Evolutionary conservation across 2,797 vertebrate species (phyloP).

Genomic region (Esox masquinongy): DNA sequence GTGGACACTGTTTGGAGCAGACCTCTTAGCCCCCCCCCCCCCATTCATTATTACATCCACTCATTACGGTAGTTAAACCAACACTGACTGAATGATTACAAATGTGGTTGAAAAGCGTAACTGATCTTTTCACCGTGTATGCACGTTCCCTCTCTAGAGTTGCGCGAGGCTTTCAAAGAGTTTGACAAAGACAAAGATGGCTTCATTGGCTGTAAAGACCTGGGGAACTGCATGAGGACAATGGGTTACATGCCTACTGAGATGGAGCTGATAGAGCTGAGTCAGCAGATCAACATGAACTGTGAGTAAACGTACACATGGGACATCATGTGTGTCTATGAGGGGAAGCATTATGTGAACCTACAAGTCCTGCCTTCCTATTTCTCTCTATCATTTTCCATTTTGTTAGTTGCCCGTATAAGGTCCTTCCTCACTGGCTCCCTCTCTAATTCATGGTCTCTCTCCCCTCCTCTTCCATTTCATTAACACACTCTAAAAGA

Average conservation of each 20-base stretch:
- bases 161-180: slow-evolving; percentile 93
- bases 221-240: slow-evolving; percentile 98
- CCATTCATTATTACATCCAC: background rate
- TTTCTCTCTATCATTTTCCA: background rate
- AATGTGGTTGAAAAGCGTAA: background rate
- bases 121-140: background rate
- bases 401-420: too few species aligned
- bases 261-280: slow-evolving; percentile 97
- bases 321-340: slow-evolving; percentile 16
- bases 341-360: background rate
- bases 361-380: background rate
- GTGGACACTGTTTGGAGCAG: background rate
- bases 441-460: background rate
- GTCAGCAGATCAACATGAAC: slow-evolving; percentile 99
- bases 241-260: slow-evolving; percentile 99
- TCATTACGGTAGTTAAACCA: background rate
- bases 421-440: background rate
- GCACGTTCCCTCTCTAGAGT: slow-evolving; percentile 70
- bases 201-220: slow-evolving; percentile 96
- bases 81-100: background rate
- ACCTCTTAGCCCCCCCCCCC: background rate
- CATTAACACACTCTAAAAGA: background rate
- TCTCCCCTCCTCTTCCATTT: background rate
- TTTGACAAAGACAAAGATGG: slow-evolving; percentile 98
- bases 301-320: slow-evolving; percentile 69